These are phyloP conservation scores for Neomicropteryx cornuta DNA, from an alignment of 1,140 invertebrate genomes.

Conservation along the genomic window DNA sequence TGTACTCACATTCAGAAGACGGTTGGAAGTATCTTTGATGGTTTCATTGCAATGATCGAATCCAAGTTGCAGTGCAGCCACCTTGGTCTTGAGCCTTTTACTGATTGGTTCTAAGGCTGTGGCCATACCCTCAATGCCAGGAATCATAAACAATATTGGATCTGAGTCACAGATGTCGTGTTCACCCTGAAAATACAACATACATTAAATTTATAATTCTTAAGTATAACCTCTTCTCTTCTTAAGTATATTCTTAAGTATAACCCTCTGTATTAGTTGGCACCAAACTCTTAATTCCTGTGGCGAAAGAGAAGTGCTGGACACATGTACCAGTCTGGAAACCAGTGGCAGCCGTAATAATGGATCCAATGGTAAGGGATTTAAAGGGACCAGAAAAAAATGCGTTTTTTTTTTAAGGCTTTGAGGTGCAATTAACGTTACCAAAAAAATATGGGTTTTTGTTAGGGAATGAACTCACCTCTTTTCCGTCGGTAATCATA, in stretches of 20 bases:
- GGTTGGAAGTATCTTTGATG: constrained; percentile 26
- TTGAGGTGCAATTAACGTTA: no score
- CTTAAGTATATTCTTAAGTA: no score
- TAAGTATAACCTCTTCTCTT: constrained; percentile 22
- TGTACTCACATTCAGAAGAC: constrained; percentile 27
- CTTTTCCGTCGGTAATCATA: constrained; percentile 31
- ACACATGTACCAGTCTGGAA: no score
- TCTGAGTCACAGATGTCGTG: constrained; percentile 25
- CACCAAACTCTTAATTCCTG: no score
- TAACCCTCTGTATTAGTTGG: no score
- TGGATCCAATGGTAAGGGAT: no score
- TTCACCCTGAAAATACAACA: constrained; percentile 23
- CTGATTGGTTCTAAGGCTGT: constrained; percentile 45
- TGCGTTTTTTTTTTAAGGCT: no score
- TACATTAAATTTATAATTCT: constrained; percentile 16
- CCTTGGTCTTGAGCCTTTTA: constrained; percentile 45
- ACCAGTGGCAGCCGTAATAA: no score
- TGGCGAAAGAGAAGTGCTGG: no score
- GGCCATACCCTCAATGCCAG: constrained; percentile 69
- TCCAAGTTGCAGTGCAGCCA: constrained; percentile 55
- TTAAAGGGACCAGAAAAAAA: no score
- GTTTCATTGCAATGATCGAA: constrained; percentile 25
- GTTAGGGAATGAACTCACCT: no score
- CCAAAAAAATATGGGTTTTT: no score
- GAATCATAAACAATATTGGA: constrained; percentile 55